Conservation (phyloP, 2,888 invertebrate genomes). For the Archips crataeganus region DNA sequence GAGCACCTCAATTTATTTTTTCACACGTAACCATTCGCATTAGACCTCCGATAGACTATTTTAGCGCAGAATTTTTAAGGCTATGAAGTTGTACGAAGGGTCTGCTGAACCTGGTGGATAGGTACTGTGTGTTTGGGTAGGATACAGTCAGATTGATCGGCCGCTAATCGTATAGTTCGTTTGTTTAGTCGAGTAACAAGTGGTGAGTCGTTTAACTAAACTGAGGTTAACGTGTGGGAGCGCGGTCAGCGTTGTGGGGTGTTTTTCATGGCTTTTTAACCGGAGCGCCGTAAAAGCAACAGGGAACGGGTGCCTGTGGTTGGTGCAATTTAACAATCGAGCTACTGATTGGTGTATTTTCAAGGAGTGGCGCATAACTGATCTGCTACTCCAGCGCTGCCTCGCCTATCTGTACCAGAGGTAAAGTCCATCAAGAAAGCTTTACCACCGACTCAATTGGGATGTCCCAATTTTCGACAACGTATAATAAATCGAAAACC, state of each 20-base stretch:
- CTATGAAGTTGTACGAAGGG: not conserved
- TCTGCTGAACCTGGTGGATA: not conserved
- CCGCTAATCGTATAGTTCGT: constrained; percentile 30
- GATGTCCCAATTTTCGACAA: too few relatives aligned
- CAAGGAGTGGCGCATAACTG: too few relatives aligned
- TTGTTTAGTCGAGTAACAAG: constrained; percentile 36
- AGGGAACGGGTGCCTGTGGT: not conserved
- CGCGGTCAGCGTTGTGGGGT: not conserved
- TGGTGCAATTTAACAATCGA: not conserved
- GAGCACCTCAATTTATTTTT: constrained; percentile 32
- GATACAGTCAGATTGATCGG: constrained; percentile 25
- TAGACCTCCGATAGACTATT: not conserved
- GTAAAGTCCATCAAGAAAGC: too few relatives aligned
- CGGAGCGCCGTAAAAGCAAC: not conserved
- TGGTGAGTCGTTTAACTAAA: constrained; percentile 37
- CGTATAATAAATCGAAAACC: too few relatives aligned
- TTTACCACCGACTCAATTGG: too few relatives aligned
- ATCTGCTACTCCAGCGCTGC: too few relatives aligned
- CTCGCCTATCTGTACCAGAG: too few relatives aligned
- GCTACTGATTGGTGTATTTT: not conserved
- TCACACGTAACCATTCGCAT: constrained; percentile 6
- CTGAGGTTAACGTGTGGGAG: not conserved
- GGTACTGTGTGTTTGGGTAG: constrained; percentile 24
- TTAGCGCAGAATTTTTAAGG: not conserved
- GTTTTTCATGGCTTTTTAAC: not conserved